Evolutionary conservation across 2,797 vertebrate species (phyloP).

Genomic region (Lagorchestes hirsutus): DNA sequence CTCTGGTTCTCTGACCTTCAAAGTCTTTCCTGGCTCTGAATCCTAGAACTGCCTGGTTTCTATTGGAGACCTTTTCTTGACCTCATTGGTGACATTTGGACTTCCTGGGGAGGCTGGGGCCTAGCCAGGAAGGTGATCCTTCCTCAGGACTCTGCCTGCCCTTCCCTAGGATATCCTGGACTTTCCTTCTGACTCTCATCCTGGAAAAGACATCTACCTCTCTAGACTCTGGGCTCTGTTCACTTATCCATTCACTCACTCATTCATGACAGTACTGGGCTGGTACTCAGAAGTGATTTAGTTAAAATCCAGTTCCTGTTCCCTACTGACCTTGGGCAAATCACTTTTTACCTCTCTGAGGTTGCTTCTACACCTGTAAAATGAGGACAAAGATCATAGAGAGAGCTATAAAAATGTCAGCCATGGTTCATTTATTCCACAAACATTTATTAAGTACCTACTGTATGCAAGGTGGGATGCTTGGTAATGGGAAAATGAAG

Average conservation of each 20-base stretch:
- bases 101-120: neutral
- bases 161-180: neutral
- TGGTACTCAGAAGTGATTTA: neutral
- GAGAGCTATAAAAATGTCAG: neutral
- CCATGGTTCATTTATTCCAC: slow-evolving; percentile 11
- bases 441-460: neutral
- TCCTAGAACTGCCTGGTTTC: neutral
- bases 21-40: neutral
- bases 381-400: neutral
- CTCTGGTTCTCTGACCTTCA: neutral
- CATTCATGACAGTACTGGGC: neutral
- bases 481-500: neutral
- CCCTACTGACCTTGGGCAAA: slow-evolving; percentile 12
- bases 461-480: neutral
- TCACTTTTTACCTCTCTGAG: slow-evolving; percentile 1
- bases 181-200: neutral
- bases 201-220: neutral
- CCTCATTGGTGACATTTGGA: neutral
- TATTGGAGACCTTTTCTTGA: neutral
- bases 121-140: neutral
- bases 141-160: neutral
- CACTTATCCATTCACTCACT: neutral
- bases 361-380: neutral
- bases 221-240: neutral
- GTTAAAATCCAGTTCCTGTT: slow-evolving; percentile 41